A percentile compares a stretch with the other conserved stretches of the same genome.
Evolutionary conservation across 2,113 vertebrate genomes (phyloP).

Genomic region (Ageneiosus marmoratus): DNA sequence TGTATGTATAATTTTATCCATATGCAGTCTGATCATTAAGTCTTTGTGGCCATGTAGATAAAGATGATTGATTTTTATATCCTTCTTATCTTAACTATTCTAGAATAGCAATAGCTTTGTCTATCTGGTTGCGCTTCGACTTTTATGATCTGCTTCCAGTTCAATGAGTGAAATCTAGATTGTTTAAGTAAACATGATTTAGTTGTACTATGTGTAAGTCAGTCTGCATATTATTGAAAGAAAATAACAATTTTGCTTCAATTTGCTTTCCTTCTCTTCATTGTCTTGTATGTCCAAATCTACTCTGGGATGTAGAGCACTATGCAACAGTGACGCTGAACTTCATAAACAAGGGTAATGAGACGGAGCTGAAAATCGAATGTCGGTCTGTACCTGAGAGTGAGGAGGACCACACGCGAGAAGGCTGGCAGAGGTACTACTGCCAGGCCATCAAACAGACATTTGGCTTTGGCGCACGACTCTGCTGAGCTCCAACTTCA

Average conservation of each 20-base stretch:
- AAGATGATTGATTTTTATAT: background rate
- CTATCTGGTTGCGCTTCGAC: background rate
- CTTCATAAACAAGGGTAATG: conserved; percentile 78
- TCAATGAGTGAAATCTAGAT: background rate
- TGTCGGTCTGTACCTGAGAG: conserved; percentile 81
- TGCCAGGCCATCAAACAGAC: conserved; percentile 90
- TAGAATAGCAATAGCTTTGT: background rate
- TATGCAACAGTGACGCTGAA: conserved; percentile 82
- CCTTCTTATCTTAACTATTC: background rate
- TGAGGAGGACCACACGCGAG: conserved; percentile 84
- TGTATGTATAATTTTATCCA: background rate
- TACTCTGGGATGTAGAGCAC: conserved; percentile 73
- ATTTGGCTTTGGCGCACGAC: conserved; percentile 83
- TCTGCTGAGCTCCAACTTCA: conserved; percentile 72
- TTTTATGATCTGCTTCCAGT: background rate
- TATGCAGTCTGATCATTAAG: background rate
- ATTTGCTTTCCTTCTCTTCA: background rate
- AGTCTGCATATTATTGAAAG: background rate
- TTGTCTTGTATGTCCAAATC: background rate
- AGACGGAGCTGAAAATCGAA: conserved; percentile 83
- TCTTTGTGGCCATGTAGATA: background rate
- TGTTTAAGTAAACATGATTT: background rate
- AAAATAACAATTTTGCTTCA: too few species aligned
- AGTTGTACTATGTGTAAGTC: background rate
- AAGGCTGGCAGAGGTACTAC: conserved; percentile 88